A percentile compares a stretch with the other conserved stretches of the same genome.
phyloP scores from a whole-genome alignment of 2,888 invertebrate genomes.

The Caenorhabditis becei region DNA sequence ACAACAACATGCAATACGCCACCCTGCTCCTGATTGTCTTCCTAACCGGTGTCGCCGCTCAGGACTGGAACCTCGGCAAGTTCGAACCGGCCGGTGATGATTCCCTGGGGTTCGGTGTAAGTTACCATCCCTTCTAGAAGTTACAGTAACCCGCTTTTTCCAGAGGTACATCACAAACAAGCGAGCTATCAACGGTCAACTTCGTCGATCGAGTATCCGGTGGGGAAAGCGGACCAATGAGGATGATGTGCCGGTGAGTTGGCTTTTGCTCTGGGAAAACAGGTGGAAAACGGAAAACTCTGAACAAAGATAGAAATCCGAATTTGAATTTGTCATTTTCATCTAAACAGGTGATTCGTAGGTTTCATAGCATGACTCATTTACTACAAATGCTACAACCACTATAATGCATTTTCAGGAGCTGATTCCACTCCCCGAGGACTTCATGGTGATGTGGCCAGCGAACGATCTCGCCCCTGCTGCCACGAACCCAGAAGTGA shows the following conservation, averaged over 20 bases:
- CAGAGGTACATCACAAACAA: slow-evolving; percentile 54
- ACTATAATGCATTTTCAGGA: slow-evolving; percentile 22
- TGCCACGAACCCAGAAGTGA: neutral
- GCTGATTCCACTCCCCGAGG: slow-evolving; percentile 37
- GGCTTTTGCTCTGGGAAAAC: neutral
- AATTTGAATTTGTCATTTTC: slow-evolving; percentile 29
- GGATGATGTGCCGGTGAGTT: slow-evolving; percentile 24
- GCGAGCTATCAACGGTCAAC: slow-evolving; percentile 49
- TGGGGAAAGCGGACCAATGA: slow-evolving; percentile 53
- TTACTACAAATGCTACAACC: slow-evolving; percentile 9
- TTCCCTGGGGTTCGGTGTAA: neutral
- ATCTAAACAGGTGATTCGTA: slow-evolving; percentile 16
- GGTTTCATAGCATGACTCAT: slow-evolving; percentile 3
- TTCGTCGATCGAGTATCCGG: slow-evolving; percentile 55
- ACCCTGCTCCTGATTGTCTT: slow-evolving; percentile 26
- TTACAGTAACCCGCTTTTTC: no score
- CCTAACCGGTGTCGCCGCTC: slow-evolving; percentile 30
- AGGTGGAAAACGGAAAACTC: slow-evolving; percentile 16
- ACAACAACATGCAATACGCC: slow-evolving; percentile 46
- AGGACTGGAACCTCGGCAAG: slow-evolving; percentile 7
- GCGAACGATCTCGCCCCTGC: neutral
- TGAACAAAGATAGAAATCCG: slow-evolving; percentile 4
- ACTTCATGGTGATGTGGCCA: slow-evolving; percentile 42
- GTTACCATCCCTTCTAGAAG: no score
- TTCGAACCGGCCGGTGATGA: neutral